A percentile compares a stretch with the other conserved stretches of the same genome.
These are phyloP conservation scores for Odocoileus hemionus DNA, from an alignment of 2,113 vertebrate genomes.

Conservation along the genomic window DNA sequence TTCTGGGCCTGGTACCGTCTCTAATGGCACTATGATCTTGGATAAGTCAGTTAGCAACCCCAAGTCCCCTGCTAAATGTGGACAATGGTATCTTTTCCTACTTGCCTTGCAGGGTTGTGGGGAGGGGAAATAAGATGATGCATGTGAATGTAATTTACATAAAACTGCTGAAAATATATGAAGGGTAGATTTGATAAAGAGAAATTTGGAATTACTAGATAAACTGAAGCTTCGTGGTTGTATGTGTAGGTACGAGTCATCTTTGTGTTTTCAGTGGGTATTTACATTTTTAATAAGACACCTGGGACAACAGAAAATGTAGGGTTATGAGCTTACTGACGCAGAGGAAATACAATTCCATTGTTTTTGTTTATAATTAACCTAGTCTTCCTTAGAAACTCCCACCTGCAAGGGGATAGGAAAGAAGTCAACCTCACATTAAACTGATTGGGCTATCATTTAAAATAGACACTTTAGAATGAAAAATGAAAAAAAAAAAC, in stretches of 20 bases:
- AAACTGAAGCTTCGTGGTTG: not conserved
- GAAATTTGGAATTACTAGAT: not conserved
- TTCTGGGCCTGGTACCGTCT: not conserved
- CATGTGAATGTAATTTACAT: not conserved
- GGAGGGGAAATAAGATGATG: not conserved
- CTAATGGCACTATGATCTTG: not conserved
- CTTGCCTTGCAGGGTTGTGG: not conserved
- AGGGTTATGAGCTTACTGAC: not conserved
- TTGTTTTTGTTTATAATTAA: slow-evolving; percentile 7
- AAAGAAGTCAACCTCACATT: not conserved
- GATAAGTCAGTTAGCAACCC: not conserved
- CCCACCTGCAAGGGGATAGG: not conserved
- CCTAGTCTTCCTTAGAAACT: not conserved
- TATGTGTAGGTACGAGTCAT: not conserved
- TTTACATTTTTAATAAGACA: not conserved
- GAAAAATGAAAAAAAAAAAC: not conserved
- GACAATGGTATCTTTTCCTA: not conserved
- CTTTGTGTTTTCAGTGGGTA: not conserved
- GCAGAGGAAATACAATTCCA: not conserved
- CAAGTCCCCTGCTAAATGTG: not conserved
- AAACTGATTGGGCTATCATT: not conserved
- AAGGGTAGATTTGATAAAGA: not conserved
- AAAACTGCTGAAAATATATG: not conserved
- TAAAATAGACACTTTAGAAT: not conserved
- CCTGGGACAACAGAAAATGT: not conserved